Evolutionary conservation across 1,140 invertebrate genomes (phyloP), one percentile per base, ranked within the genome.

Genomic region (Aphaenogaster floridana): DNA sequence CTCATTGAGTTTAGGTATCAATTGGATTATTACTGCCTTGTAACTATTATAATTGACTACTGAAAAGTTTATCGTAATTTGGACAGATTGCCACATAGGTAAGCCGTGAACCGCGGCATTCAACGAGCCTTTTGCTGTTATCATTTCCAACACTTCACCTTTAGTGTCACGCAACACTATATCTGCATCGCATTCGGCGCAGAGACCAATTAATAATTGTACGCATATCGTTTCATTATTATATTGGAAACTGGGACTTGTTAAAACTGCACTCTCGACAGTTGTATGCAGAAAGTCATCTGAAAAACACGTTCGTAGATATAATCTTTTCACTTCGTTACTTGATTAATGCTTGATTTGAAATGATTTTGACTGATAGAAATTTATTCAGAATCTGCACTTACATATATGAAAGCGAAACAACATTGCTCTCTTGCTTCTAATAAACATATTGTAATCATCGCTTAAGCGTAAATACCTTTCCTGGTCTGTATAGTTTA

Each of bases 381-480:
- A 39, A 68, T 54, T 39, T 21, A 15, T 68, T 59, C 0, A 54
- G 7, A 28, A 42, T 50, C 13, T 52, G 1, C 34, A 83, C 89
- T 76, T 28, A 93, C 92, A 93, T 61, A 34, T 42, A 69, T 92
- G 91, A 74, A 90, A 71, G 15, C 92, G 87, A 36, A 89, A 64
- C 0, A 88, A 54, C 45, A 84, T 69, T 2, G 28, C 0, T 1
- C 13, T 0, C 0, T 0, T 1, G 11, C 83, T 88, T n/a, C 45
- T 36, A 4, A 89, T 36, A 6, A 89, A 91, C 2, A 92, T 17
- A 3, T 71, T 11, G 59, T 86, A 86, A 50, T 42, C 5, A 42
- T n/a, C 13, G 8, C 1, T 48, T 48, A 28, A 48, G 5, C 0
- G 2, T 39, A 28, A 5, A 0, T 2, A 13, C 1, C 48, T 2